A percentile compares a stretch with the other conserved stretches of the same genome.
These are phyloP conservation scores for Notoglanidium macrostoma DNA, from an alignment of 2,797 vertebrate species.

Conservation along the genomic window DNA sequence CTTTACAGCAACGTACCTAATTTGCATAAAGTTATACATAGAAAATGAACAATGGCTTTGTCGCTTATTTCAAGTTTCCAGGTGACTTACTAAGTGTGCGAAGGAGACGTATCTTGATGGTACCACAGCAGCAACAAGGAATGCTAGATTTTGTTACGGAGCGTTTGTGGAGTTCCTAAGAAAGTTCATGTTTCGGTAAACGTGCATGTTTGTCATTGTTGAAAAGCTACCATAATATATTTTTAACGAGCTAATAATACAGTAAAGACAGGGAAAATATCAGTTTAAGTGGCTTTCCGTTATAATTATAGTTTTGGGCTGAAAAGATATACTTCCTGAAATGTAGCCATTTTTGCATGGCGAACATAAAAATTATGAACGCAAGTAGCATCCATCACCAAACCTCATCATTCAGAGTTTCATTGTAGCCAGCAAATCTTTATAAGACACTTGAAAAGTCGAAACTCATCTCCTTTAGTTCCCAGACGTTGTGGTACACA, in stretches of 20 bases:
- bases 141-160: neutral
- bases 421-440: neutral
- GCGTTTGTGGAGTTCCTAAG: neutral
- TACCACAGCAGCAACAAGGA: neutral
- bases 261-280: conserved; percentile 18
- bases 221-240: neutral
- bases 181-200: conserved; percentile 2
- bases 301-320: conserved; percentile 18
- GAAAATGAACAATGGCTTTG: neutral
- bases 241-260: conserved; percentile 34
- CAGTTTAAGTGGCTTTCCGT: neutral
- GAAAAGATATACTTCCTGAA: conserved; percentile 1
- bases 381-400: conserved; percentile 8
- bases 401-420: conserved; percentile 11
- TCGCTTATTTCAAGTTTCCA: neutral
- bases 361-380: conserved; percentile 4
- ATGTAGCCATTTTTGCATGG: neutral
- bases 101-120: neutral
- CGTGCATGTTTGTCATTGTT: neutral
- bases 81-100: neutral
- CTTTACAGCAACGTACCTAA: neutral
- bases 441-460: neutral
- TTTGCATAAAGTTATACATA: neutral
- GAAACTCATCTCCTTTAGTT: conserved; percentile 18
- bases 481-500: conserved; percentile 8